phyloP scores from a whole-genome alignment of 1,140 invertebrate genomes.

The Brachionus calyciflorus region DNA sequence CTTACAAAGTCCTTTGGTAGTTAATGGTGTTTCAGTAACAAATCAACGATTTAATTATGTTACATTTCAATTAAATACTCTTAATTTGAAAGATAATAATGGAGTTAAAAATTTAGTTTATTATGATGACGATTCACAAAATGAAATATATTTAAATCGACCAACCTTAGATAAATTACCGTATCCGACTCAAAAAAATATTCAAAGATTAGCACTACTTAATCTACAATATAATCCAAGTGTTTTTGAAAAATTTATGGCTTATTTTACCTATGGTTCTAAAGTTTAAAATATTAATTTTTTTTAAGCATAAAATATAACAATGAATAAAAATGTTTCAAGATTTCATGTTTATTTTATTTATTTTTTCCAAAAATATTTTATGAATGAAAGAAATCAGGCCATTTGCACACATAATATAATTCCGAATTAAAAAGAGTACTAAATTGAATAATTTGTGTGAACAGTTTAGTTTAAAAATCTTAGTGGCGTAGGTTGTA shows the following conservation, averaged over 20 bases:
- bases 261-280: neutral
- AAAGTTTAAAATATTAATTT: neutral
- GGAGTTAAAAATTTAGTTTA: constrained; percentile 32
- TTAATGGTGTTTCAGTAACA: constrained; percentile 27
- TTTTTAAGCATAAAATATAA: too few species aligned
- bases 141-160: constrained; percentile 41
- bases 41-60: constrained; percentile 41
- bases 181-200: constrained; percentile 43
- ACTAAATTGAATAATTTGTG: too few species aligned
- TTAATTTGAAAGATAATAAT: constrained; percentile 42
- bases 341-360: too few species aligned
- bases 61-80: constrained; percentile 45
- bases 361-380: too few species aligned
- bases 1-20: neutral
- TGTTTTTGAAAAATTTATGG: constrained; percentile 39
- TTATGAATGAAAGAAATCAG: too few species aligned
- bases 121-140: neutral
- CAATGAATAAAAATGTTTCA: too few species aligned
- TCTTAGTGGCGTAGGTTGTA: too few species aligned
- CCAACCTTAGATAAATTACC: constrained; percentile 12
- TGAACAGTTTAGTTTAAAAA: too few species aligned
- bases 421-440: too few species aligned
- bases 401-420: too few species aligned
- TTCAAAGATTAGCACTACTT: constrained; percentile 31
- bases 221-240: constrained; percentile 31